Evolutionary conservation across 2,888 invertebrate genomes (phyloP), one percentile per base, ranked within the genome.

Genomic region (Halocaridina rubra): DNA sequence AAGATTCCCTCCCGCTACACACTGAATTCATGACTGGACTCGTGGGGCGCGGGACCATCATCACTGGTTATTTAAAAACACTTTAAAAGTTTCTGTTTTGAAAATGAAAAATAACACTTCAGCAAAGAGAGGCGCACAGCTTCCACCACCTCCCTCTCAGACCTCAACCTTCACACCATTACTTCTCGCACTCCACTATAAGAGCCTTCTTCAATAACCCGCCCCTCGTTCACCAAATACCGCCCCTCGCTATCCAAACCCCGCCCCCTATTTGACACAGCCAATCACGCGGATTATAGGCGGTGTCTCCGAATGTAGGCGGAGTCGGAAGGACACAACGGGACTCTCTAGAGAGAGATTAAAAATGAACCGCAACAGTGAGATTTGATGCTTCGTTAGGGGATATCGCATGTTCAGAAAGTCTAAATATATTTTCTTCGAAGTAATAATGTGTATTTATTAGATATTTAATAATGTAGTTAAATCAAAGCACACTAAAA

Each of bases 1-100:
- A 82, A 5, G 87, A 79, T 32, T 85, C 81, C 27, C 87, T 80
- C 22, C 78, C 82, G n/a, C n/a, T n/a, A 84, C 87, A 87, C 33
- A 78, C 46, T 5, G 87, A 79, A 71, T 87, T 85, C 87, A 87
- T 85, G 57, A 22, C 78, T 33, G 76, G 81, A 57, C 81, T 76
- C 69, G 76, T 32, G 64, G 76, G 76, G 22, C 69, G 76, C 57
- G 81, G 69, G 67, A 33, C 27, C 81, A 76, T 76, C 67, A 59
- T 75, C 53, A 19, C 27, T 64, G 46, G 74, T 53, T n/a, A 46
- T 30, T 4, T 8, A 29, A 5, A 5, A 16, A 27, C 27, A 13
- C 74, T n/a, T 24, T 32, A 3, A 3, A 33, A 24, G 24, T 59
- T 30, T 5, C n/a, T 22, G 53, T 75, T 32, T 39, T 46, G 22